Base-by-base conservation (phyloP, 2,888 invertebrate genomes). In the Celastrina argiolus region DNA sequence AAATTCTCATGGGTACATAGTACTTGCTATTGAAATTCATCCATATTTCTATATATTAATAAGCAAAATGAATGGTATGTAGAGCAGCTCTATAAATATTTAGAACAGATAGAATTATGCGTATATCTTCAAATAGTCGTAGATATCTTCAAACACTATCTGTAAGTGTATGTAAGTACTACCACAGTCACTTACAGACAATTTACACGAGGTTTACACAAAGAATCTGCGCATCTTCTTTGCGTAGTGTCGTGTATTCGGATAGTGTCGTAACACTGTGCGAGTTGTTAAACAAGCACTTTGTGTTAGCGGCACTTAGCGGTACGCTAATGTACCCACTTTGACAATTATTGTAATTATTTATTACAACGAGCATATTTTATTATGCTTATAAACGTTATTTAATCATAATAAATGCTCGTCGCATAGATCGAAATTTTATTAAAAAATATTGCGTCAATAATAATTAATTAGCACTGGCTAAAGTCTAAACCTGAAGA, bases 131-230 rank as follows among this genome's bases (percentile, higher is more conserved):
- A 45, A 45, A 45, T 45, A 45, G n/a, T n/a, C n/a, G n/a, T n/a
- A n/a, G n/a, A n/a, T n/a, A n/a, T n/a, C n/a, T n/a, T n/a, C n/a
- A 45, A 45, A 45, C 22, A 51, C 51, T 51, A 51, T 51, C 18
- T 51, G 12, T 51, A 22, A 51, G 51, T 6, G 4, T 8, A 8
- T n/a, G 41, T 8, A 8, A 6, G 18, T n/a, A 41, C 6, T n/a
- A 5, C 2, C 18, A 8, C 22, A 51, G 22, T 22, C 51, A 18
- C 22, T 22, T 22, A 12, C 36, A 12, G 10, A 22, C 22, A 51
- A 22, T 51, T 22, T 51, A 51, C 22, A 26, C 22, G 22, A 51
- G 12, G 51, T 51, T 22, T 51, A 51, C 22, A 26, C 22, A 51
- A 51, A 7, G 22, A 12, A 26, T 51, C 12, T 14, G 14, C 51